These are phyloP conservation scores for Meles meles DNA, from an alignment of 2,113 vertebrate genomes.

Conservation along the genomic window DNA sequence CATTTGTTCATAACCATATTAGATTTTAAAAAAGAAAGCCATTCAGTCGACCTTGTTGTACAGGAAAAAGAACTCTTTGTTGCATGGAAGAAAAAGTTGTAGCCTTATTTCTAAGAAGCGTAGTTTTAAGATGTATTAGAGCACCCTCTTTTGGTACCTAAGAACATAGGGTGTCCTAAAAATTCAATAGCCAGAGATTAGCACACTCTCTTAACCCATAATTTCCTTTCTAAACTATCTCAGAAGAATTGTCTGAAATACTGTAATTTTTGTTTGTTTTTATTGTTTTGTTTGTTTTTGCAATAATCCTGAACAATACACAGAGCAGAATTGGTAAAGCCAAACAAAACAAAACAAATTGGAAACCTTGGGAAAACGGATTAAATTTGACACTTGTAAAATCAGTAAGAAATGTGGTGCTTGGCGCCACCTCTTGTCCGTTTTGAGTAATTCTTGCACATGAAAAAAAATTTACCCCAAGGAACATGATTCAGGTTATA, in stretches of 20 bases:
- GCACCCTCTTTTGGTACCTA: constrained; percentile 22
- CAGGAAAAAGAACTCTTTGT: not conserved
- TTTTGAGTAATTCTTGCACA: not conserved
- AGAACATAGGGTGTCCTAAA: not conserved
- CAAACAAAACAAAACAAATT: not conserved
- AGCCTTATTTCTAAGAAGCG: not conserved
- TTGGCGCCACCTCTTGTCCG: constrained; percentile 30
- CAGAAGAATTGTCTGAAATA: not conserved
- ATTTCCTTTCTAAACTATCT: not conserved
- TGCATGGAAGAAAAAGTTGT: not conserved
- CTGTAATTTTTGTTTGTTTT: not conserved
- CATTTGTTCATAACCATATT: not conserved
- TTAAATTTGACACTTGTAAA: not conserved
- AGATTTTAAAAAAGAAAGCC: not conserved
- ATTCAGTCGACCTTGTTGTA: not conserved
- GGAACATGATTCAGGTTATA: not conserved
- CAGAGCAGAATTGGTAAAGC: not conserved
- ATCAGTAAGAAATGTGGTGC: not conserved
- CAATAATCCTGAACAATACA: not conserved
- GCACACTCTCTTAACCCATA: not conserved
- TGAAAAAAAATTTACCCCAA: not conserved
- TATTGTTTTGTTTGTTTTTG: not conserved
- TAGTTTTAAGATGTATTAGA: not conserved
- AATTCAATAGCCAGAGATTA: not conserved
- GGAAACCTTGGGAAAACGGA: not conserved